Conservation (phyloP, 2,888 invertebrate species). For the Tetragnatha montana region DNA sequence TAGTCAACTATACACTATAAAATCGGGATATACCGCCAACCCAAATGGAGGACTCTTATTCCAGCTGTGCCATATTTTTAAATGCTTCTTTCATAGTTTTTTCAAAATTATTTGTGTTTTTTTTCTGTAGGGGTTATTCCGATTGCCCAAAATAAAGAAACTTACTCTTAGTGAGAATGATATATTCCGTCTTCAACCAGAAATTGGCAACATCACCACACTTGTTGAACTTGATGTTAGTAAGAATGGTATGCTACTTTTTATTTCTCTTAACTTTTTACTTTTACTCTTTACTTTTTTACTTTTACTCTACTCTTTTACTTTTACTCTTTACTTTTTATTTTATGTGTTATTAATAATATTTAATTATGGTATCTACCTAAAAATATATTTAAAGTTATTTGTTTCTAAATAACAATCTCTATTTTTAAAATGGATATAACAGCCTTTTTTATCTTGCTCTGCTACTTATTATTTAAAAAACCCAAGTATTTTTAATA, state of each 20-base stretch:
- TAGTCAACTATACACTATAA: no score
- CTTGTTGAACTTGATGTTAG: constrained; percentile 98
- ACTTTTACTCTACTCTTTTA: no score
- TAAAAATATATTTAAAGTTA: not conserved
- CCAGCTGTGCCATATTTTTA: no score
- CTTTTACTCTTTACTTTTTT: no score
- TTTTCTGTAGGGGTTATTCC: constrained; percentile 98
- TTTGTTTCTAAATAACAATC: not conserved
- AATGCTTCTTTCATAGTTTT: not conserved
- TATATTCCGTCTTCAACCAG: constrained; percentile 94
- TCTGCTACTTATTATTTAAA: no score
- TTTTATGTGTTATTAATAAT: not conserved
- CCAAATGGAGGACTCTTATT: no score
- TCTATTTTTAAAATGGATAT: no score
- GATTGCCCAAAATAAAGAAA: constrained; percentile 89
- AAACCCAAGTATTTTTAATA: no score
- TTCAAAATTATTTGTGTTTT: constrained; percentile 77
- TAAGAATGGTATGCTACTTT: constrained; percentile 92
- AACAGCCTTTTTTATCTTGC: no score
- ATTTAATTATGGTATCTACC: not conserved
- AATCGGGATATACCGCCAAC: no score
- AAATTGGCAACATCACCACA: constrained; percentile 97
- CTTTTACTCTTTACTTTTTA: no score
- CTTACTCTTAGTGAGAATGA: constrained; percentile 99
- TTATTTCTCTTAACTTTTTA: no score